Evolutionary conservation across 2,113 vertebrate genomes (phyloP).

Genomic region (Hippopotamus amphibius): DNA sequence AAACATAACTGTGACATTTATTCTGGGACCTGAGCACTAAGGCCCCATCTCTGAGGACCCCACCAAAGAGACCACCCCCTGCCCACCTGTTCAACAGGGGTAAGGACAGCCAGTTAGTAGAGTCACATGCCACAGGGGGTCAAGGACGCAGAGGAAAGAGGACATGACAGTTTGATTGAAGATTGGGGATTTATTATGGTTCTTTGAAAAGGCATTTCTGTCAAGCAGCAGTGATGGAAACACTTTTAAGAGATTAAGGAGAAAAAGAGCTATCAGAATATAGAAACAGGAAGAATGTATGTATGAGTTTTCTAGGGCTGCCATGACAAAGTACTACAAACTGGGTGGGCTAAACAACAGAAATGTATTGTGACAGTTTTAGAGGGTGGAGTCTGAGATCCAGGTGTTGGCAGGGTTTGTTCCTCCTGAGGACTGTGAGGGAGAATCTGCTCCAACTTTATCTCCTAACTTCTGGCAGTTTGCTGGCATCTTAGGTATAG

Average conservation of each 20-base stretch:
- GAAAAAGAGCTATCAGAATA: neutral
- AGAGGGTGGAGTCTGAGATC: neutral
- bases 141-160: neutral
- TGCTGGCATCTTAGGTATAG: rapidly evolving
- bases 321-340: neutral
- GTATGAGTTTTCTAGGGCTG: neutral
- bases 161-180: neutral
- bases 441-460: neutral
- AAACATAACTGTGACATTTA: neutral
- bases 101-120: neutral
- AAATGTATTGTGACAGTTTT: neutral
- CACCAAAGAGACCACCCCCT: neutral
- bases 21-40: neutral
- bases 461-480: neutral
- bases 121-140: neutral
- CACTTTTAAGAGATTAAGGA: neutral
- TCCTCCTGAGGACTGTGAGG: neutral
- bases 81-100: no score
- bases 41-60: neutral
- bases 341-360: neutral
- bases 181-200: neutral
- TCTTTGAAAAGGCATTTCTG: neutral
- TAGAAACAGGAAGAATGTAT: neutral
- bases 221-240: neutral
- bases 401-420: neutral